Percentiles rank a stretch among this genome's conserved stretches.
phyloP scores from a whole-genome alignment of 1,140 invertebrate genomes.

The Bombus sibiricus region DNA sequence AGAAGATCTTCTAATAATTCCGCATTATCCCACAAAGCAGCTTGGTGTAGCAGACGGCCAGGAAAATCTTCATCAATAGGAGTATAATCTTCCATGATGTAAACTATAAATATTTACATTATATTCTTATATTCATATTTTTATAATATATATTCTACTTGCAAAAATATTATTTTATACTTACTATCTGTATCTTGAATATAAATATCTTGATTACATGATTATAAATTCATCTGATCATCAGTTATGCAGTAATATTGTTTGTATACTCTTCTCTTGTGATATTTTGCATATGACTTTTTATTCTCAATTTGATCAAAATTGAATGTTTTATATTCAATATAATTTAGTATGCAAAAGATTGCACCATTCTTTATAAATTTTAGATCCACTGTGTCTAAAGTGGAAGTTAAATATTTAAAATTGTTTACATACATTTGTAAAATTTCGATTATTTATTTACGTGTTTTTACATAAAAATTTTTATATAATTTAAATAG shows the following conservation, averaged over 20 bases:
- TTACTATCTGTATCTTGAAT: conserved; percentile 11
- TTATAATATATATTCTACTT: too few species aligned
- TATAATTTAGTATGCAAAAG: neutral
- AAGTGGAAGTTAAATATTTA: conserved; percentile 25
- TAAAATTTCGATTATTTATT: conserved; percentile 18
- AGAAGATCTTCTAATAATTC: conserved; percentile 93
- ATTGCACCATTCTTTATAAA: neutral
- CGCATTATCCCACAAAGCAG: conserved; percentile 95
- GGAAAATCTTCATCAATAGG: conserved; percentile 92
- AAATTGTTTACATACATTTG: conserved; percentile 42
- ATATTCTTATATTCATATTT: neutral
- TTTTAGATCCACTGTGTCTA: conserved; percentile 21
- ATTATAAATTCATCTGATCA: conserved; percentile 1
- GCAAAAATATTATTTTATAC: conserved; percentile 10
- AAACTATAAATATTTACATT: conserved; percentile 27
- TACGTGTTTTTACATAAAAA: neutral
- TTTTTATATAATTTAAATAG: neutral
- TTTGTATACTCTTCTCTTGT: conserved; percentile 5
- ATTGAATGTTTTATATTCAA: conserved; percentile 12
- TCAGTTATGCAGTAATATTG: conserved; percentile 1
- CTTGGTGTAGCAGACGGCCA: conserved; percentile 91
- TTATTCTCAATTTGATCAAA: conserved; percentile 16
- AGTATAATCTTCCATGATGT: conserved; percentile 85
- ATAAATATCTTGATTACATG: neutral
- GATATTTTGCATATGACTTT: conserved; percentile 23